Evolutionary conservation across 2,888 invertebrate species (phyloP), one percentile per base, ranked within the genome.

Genomic region (Stenchaetothrips biformis): DNA sequence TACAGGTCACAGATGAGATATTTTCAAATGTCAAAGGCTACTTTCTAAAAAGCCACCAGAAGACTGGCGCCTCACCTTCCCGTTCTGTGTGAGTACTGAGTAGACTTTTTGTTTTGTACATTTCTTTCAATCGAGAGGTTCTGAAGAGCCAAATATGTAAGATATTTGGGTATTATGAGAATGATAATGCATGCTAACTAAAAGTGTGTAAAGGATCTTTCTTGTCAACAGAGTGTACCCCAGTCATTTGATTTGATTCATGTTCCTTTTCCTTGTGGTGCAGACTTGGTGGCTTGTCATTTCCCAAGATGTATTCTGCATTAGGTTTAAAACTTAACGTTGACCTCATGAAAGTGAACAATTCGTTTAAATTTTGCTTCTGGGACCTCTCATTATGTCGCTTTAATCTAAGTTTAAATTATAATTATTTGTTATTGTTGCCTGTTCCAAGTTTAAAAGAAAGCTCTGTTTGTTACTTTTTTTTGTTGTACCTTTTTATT

Each of bases 51-150:
- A 74, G 67, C 67, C 67, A 21, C 67, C 21, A 74, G 25, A 74
- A 74, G 67, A 74, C 67, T 74, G 67, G 67, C 67, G 67, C 67
- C 67, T 74, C 67, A 74, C 25, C 7, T 74, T 74, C 25, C 67
- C 25, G 11, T 25, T 25, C 67, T 25, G 67, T 21, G 25, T 21
- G 67, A 25, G 67, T 74, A 74, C 67, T 74, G 67, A 74, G 67
- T 74, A 74, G 67, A 25, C 7, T 25, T 25, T 11, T 21, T 74
- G 21, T 21, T 74, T 74, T 74, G 11, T 21, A 25, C 25, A 25
- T 74, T 74, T n/a, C 25, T 25, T 25, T 25, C 11, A 9, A 7
- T 25, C 0, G 8, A 4, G 53, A 13, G 67, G 67, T 25, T 25
- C 0, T 74, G 2, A 21, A 25, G 67, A 74, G 67, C 21, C 25